Evolutionary conservation across 2,113 vertebrate genomes (phyloP).

Genomic region (Mirza zaza): DNA sequence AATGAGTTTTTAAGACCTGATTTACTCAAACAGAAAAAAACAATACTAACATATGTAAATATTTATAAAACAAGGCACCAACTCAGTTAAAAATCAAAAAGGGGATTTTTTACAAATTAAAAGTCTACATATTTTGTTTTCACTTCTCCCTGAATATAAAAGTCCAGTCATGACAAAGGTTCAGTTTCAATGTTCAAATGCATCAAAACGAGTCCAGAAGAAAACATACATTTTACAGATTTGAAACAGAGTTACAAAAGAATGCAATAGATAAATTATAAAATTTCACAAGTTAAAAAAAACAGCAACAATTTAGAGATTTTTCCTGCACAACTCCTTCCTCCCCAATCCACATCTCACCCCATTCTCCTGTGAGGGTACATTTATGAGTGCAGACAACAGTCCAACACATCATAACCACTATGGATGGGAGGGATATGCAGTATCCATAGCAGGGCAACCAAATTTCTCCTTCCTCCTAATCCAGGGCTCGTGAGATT

Average conservation of each 20-base stretch:
- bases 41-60: neutral
- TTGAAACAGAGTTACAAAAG: neutral
- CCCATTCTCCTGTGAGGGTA: too few relatives aligned
- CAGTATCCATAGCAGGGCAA: rapidly evolving
- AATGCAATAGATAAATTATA: neutral
- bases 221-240: neutral
- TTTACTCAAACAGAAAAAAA: slow-evolving; percentile 31
- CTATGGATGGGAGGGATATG: rapidly evolving
- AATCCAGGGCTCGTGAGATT: neutral
- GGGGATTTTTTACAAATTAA: neutral
- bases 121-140: neutral
- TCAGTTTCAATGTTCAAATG: neutral
- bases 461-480: neutral
- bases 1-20: neutral
- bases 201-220: neutral
- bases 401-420: rapidly evolving
- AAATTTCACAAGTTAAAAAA: neutral
- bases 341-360: neutral
- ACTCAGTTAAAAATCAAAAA: neutral
- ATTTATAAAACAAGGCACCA: neutral
- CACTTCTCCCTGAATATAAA: slow-evolving; percentile 10
- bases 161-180: neutral
- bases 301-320: neutral
- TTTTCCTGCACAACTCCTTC: neutral
- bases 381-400: neutral